Conservation (phyloP, 2,888 invertebrate genomes). For the Standfussiana lucernea region DNA sequence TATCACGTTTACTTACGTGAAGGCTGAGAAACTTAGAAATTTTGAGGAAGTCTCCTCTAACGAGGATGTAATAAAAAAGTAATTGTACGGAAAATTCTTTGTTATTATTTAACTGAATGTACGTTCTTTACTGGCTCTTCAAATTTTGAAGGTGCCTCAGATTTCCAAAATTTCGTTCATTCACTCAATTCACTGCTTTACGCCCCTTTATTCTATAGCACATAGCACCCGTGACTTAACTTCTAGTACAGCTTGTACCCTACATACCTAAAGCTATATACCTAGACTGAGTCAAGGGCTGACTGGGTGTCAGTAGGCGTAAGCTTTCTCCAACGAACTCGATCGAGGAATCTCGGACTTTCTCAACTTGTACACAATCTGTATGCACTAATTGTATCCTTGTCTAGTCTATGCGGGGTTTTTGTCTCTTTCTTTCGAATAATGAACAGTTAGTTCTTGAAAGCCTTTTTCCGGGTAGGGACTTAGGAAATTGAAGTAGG, state of each 20-base stretch:
- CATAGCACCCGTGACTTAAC: not conserved
- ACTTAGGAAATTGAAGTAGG: constrained; percentile 31
- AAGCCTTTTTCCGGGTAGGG: constrained; percentile 39
- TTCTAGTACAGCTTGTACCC: not conserved
- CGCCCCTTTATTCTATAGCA: not conserved
- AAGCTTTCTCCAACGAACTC: constrained; percentile 60
- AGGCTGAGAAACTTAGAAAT: constrained; percentile 61
- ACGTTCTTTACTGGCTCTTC: not conserved
- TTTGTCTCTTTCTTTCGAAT: constrained; percentile 31
- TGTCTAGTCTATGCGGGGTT: constrained; percentile 28
- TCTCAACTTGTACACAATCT: constrained; percentile 43
- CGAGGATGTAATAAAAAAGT: constrained; percentile 34
- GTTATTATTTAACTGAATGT: not conserved
- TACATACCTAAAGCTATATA: not conserved
- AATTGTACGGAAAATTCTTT: constrained; percentile 9
- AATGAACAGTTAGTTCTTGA: not conserved
- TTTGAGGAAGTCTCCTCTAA: constrained; percentile 53
- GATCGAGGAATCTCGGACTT: constrained; percentile 53
- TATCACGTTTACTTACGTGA: constrained; percentile 55
- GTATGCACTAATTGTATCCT: constrained; percentile 34
- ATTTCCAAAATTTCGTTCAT: not conserved
- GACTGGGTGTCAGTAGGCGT: constrained; percentile 49
- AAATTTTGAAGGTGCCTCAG: not conserved
- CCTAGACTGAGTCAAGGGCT: constrained; percentile 53
- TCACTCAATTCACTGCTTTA: not conserved